Base-by-base conservation (phyloP, 2,113 vertebrate genomes). In the Microcebus griseorufus region DNA sequence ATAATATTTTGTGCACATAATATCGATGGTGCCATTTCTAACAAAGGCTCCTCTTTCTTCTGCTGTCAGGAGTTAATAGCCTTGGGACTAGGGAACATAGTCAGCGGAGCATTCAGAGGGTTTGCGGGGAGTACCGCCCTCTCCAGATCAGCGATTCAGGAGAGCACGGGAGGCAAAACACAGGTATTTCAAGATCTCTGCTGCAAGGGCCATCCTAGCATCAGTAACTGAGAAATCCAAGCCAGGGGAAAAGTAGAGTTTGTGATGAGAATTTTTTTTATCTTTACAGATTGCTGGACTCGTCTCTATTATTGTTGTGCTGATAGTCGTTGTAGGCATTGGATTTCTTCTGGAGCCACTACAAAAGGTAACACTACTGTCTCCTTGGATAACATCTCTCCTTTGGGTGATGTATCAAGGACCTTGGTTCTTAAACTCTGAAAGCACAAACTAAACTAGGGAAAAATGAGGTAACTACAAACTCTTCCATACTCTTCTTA, bases 81-180 rank as follows among this genome's bases (percentile, higher is more conserved):
- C 60, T 99, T 99, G 94, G 99, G 99, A 22, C 81, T 99, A 60
- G 98, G 99, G 97, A 99, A 99, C 97, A 99, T 99, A 92, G 98
- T 99, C 72, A 97, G 99, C 64, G 99, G 99, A n/a, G 98, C 99
- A 3, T 99, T 99, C 97, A 99, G 98, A 98, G 99, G 99, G 12
- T 99, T 99, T 98, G 99, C 99, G 17, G 98, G 99, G 0, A 99
- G 99, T 69, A 99, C 99, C 0, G 98, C 99, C 94, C 99, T 99
- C 42, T 99, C 99, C 48, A 99, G 99, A 97, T 99, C 99, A 2
- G 99, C 99, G 17, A 99, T 99, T 45, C 99, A 99, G 96, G 99
- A 99, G 96, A 99, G 99, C 97, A 99, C 99, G 0, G 99, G 99
- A 34, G 99, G 99, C 3, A 99, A 99, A 98, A 99, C 99, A 0